A percentile compares a stretch with the other conserved stretches of the same genome.
phyloP scores from a whole-genome alignment of 2,888 invertebrate species.

The Pedicia rivosa region DNA sequence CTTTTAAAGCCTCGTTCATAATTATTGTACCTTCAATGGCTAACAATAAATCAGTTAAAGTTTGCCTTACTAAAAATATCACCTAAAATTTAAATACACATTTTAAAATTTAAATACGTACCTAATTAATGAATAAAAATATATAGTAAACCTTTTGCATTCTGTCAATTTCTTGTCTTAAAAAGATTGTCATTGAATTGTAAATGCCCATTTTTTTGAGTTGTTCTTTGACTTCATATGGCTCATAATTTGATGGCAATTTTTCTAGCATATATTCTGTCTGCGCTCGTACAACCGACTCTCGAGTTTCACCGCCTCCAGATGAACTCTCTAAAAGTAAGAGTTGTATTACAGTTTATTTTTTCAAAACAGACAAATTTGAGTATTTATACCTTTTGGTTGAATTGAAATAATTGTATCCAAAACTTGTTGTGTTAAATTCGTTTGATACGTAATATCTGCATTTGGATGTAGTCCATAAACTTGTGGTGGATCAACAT shows the following conservation, averaged over 20 bases:
- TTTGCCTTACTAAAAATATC: conserved; percentile 40
- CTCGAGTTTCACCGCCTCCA: conserved; percentile 64
- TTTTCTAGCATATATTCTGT: conserved; percentile 66
- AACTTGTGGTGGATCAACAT: conserved; percentile 69
- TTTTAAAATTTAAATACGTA: not conserved
- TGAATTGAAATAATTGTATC: conserved; percentile 73
- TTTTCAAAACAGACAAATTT: too few species aligned
- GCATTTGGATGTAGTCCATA: conserved; percentile 82
- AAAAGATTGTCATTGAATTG: conserved; percentile 70
- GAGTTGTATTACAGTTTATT: not conserved
- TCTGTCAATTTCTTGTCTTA: conserved; percentile 77
- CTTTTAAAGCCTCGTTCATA: conserved; percentile 74
- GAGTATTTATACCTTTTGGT: conserved; percentile 55
- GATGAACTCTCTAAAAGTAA: conserved; percentile 42
- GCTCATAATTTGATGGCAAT: conserved; percentile 59
- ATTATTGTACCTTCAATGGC: conserved; percentile 84
- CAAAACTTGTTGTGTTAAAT: conserved; percentile 51
- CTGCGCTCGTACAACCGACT: conserved; percentile 52
- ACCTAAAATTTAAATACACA: conserved; percentile 18
- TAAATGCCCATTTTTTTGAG: conserved; percentile 48
- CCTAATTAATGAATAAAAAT: not conserved
- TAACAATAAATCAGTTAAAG: conserved; percentile 59
- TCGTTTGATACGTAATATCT: conserved; percentile 83
- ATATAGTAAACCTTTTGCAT: conserved; percentile 51
- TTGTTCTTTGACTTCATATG: conserved; percentile 61